Evolutionary conservation across 1,140 invertebrate genomes (phyloP), one percentile per base, ranked within the genome.

Genomic region (Atta cephalotes): DNA sequence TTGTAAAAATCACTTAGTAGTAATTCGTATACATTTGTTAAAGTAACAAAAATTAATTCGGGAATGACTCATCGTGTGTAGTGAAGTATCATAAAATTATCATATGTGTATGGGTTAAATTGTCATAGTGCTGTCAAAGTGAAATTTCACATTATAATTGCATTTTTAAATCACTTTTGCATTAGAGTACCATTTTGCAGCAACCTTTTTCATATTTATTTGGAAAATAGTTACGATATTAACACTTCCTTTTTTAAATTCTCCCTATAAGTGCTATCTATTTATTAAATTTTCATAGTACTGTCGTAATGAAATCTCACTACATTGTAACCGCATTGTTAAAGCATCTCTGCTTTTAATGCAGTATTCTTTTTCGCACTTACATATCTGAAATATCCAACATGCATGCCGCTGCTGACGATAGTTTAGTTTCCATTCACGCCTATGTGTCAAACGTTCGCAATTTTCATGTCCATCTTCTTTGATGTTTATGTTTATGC

Each of bases 401-500:
- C 76, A 7, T 5, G 39, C 76, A 9, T 10, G 39, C 21, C 9
- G 39, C 21, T 7, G 21, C n/a, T n/a, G 72, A 53, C 76, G 76
- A 63, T 49, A 78, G 39, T 63, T 78, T 63, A 21, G 58, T 63
- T 78, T 49, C 56, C 58, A 31, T 72, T 72, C 45, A n/a, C 49
- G 51, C 51, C 49, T 74, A 51, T 14, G 51, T 74, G 49, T 74
- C 49, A 53, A 74, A 74, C 9, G 49, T 72, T 16, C 70, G 71
- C 71, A 74, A 74, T 74, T n/a, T 74, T 65, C 60, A 65, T n/a
- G 39, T 78, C 39, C 60, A 25, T 39, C 39, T 16, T 78, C 60
- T 65, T n/a, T 31, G 39, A 78, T 81, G 16, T 63, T 70, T 66
- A 79, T 35, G 62, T 51, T 79, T 25, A 58, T 81, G 65, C 28